Conservation (phyloP, 2,113 vertebrate species). For the Ictidomys tridecemlineatus region DNA sequence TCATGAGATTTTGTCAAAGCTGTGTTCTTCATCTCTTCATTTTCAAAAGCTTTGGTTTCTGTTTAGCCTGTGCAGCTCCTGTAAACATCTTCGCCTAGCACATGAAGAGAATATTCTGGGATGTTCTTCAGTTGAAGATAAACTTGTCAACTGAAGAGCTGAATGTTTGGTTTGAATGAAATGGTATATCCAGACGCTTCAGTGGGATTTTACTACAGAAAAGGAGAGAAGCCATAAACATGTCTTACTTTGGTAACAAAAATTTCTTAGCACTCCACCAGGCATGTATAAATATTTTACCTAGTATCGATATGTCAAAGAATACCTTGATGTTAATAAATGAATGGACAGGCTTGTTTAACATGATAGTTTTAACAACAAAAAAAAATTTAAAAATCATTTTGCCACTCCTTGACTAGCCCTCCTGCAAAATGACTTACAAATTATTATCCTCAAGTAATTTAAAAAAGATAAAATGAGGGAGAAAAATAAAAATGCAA, state of each 20-base stretch:
- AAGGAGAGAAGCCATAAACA: neutral
- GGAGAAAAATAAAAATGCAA: conserved; percentile 15
- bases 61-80: neutral
- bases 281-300: neutral
- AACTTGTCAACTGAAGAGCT: neutral
- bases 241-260: conserved; percentile 29
- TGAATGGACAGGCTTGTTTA: neutral
- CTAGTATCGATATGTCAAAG: neutral
- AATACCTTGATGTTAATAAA: neutral
- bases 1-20: neutral
- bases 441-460: neutral
- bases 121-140: neutral
- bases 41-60: neutral
- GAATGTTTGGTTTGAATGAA: conserved; percentile 39
- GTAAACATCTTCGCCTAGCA: neutral
- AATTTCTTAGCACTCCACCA: conserved; percentile 8
- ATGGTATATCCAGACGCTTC: neutral
- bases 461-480: neutral
- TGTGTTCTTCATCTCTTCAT: neutral
- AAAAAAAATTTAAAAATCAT: neutral
- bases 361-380: neutral
- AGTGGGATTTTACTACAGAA: neutral
- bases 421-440: neutral
- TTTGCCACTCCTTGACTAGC: neutral
- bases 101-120: neutral